Evolutionary conservation across 2,113 vertebrate species (phyloP).

Genomic region (Cacatua alba): DNA sequence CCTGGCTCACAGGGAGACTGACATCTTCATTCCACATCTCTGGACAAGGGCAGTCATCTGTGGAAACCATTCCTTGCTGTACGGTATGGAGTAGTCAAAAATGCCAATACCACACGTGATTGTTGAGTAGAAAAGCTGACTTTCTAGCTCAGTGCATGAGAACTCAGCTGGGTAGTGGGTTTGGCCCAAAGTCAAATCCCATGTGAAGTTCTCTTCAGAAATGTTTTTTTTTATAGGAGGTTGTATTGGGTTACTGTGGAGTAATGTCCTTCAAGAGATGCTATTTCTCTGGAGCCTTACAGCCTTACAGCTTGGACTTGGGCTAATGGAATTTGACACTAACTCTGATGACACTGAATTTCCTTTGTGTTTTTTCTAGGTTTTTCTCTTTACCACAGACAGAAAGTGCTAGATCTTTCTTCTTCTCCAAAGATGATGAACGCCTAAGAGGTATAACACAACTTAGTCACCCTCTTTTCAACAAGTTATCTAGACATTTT

Average conservation of each 20-base stretch:
- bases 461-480: not conserved
- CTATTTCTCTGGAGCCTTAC: not conserved
- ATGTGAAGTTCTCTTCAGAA: too few relatives aligned
- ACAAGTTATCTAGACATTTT: too few relatives aligned
- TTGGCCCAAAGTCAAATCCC: too few relatives aligned
- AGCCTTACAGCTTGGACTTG: too few relatives aligned
- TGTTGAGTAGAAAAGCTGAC: not conserved
- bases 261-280: not conserved
- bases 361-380: not conserved
- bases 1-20: too few relatives aligned
- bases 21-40: not conserved
- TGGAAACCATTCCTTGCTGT: not conserved
- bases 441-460: constrained; percentile 80
- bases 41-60: rapidly evolving
- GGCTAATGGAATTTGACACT: too few relatives aligned
- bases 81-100: not conserved
- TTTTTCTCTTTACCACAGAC: not conserved
- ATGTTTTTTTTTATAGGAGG: not conserved
- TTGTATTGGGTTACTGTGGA: not conserved
- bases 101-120: not conserved
- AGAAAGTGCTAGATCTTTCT: constrained; percentile 77
- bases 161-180: not conserved
- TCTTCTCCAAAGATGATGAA: constrained; percentile 83
- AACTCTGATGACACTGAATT: too few relatives aligned
- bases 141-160: not conserved